These are phyloP conservation scores for Drosophila trapezifrons DNA, from an alignment of 1,140 invertebrate genomes.

Conservation along the genomic window DNA sequence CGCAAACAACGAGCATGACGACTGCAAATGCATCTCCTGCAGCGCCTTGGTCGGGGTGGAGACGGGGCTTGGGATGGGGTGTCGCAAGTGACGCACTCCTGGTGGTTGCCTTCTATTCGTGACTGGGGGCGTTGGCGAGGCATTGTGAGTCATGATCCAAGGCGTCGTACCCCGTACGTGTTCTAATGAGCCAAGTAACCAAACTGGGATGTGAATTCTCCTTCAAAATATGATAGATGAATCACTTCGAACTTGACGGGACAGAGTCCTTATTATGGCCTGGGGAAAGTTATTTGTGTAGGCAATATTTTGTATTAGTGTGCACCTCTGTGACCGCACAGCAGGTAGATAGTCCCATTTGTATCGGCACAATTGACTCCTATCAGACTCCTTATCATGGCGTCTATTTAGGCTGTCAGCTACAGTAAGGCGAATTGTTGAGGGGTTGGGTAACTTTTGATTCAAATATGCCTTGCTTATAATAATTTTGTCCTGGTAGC, in stretches of 20 bases:
- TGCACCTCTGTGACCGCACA: background rate
- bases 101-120: slow-evolving; percentile 44
- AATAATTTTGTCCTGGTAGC: background rate
- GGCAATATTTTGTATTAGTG: slow-evolving; percentile 29
- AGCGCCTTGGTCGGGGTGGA: slow-evolving; percentile 22
- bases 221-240: background rate
- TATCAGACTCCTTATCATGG: slow-evolving; percentile 28
- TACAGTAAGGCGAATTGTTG: background rate
- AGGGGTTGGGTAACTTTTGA: background rate
- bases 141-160: slow-evolving; percentile 15
- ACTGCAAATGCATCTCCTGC: slow-evolving; percentile 75
- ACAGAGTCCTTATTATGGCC: background rate
- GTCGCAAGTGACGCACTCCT: slow-evolving; percentile 21
- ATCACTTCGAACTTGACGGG: no score
- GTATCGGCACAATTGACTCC: slow-evolving; percentile 20
- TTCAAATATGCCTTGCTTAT: no score
- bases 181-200: background rate
- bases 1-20: slow-evolving; percentile 16
- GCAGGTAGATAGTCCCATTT: background rate
- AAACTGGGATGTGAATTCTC: background rate
- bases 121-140: slow-evolving; percentile 1
- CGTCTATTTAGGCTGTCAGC: no score
- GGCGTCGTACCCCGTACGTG: background rate
- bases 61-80: background rate
- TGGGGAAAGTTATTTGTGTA: background rate